Conservation (phyloP, 2,797 vertebrate species). For the Cossypha polioptera region DNA sequence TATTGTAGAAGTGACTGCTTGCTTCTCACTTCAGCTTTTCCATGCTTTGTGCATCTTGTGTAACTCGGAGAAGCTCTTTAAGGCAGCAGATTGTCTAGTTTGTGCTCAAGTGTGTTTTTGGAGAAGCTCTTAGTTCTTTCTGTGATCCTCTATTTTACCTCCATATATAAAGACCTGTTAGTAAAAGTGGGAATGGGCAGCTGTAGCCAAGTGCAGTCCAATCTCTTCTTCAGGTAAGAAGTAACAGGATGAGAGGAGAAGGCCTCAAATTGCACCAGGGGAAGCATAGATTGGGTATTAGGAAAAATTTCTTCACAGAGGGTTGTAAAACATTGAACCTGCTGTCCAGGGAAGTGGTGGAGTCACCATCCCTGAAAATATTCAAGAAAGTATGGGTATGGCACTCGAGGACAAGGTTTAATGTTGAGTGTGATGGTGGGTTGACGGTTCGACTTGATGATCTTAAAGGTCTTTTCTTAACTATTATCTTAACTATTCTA, state of each 20-base stretch:
- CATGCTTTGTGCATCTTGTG: not conserved
- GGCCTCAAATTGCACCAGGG: not conserved
- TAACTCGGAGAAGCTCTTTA: not conserved
- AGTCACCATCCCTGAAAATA: not conserved
- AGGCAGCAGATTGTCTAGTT: not conserved
- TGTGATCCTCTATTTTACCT: not conserved
- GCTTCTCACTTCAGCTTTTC: not conserved
- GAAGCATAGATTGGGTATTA: not conserved
- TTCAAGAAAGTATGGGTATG: not conserved
- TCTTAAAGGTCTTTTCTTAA: not conserved
- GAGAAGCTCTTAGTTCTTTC: not conserved
- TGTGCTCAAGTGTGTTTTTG: not conserved
- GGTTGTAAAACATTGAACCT: not conserved
- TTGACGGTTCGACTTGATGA: not conserved
- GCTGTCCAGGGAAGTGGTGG: not conserved
- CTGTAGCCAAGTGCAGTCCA: not conserved
- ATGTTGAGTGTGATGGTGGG: not conserved
- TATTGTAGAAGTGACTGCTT: not conserved
- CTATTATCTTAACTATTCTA: not conserved
- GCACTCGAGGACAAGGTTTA: accelerated
- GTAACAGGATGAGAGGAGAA: not conserved
- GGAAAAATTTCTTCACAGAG: not conserved
- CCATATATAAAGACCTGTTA: not conserved
- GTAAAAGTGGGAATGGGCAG: not conserved
- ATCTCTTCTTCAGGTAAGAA: not conserved